These are phyloP conservation scores for Dendrophyllia cribrosa DNA, from an alignment of 64 coral and sea anemone species.

Conservation along the genomic window DNA sequence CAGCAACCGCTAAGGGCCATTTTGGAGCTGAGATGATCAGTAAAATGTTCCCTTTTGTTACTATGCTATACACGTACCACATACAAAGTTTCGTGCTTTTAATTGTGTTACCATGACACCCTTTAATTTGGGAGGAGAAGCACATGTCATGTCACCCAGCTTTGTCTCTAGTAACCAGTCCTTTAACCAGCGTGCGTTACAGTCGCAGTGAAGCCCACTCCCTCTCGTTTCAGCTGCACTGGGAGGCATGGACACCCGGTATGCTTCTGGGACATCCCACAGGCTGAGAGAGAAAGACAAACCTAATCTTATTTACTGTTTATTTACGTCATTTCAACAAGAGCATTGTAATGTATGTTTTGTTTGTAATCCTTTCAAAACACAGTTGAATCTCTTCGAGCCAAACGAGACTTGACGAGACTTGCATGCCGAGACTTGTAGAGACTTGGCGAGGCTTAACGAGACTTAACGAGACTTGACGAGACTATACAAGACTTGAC, in stretches of 20 bases:
- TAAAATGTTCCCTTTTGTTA: too few relatives aligned
- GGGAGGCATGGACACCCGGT: conserved; percentile 39
- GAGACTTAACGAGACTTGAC: too few relatives aligned
- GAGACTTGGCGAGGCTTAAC: too few relatives aligned
- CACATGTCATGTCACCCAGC: conserved; percentile 61
- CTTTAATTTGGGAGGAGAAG: conserved; percentile 44
- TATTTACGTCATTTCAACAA: too few relatives aligned
- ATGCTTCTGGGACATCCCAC: conserved; percentile 85
- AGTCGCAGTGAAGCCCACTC: conserved; percentile 83
- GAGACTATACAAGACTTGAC: too few relatives aligned
- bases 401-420: too few relatives aligned
- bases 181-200: conserved; percentile 83
- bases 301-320: not conserved
- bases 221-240: conserved; percentile 44
- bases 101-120: conserved; percentile 22
- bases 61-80: conserved; percentile 38
- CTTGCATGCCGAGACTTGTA: too few relatives aligned
- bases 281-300: conserved; percentile 13
- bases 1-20: too few relatives aligned
- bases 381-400: too few relatives aligned
- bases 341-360: too few relatives aligned
- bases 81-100: conserved; percentile 47
- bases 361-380: too few relatives aligned
- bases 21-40: too few relatives aligned
- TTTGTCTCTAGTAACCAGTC: conserved; percentile 64